A percentile compares a stretch with the other conserved stretches of the same genome.
Evolutionary conservation across 1,140 invertebrate genomes (phyloP).

Genomic region (Pogonus chalceus): DNA sequence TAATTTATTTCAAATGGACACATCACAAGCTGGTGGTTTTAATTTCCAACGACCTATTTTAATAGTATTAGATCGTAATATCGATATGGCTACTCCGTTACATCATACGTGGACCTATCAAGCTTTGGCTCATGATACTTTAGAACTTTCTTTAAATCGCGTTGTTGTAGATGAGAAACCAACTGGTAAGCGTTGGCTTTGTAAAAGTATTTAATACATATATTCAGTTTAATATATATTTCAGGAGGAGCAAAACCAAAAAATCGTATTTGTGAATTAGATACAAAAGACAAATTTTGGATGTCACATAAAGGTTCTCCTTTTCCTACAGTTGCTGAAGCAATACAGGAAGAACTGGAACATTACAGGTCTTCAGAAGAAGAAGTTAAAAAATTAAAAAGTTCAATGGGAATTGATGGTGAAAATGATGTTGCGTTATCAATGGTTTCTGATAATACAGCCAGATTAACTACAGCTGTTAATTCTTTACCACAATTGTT

Average conservation of each 20-base stretch:
- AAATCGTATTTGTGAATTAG: conserved; percentile 84
- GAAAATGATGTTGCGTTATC: conserved; percentile 65
- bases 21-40: conserved; percentile 59
- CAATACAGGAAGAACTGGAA: conserved; percentile 96
- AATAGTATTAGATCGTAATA: conserved; percentile 86
- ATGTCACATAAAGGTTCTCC: conserved; percentile 87
- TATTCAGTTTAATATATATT: too few relatives aligned
- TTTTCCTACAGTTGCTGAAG: conserved; percentile 94
- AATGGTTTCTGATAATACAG: conserved; percentile 89
- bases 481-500: conserved; percentile 91
- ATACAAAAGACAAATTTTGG: conserved; percentile 87
- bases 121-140: conserved; percentile 89
- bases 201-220: too few relatives aligned
- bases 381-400: conserved; percentile 91
- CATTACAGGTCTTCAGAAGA: conserved; percentile 88
- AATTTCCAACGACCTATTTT: conserved; percentile 90
- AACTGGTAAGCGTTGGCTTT: conserved; percentile 25
- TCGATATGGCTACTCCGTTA: conserved; percentile 94
- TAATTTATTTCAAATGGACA: conserved; percentile 86
- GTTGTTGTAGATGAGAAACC: conserved; percentile 67
- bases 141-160: conserved; percentile 83
- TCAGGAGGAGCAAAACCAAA: conserved; percentile 57
- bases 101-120: conserved; percentile 99
- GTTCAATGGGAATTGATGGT: conserved; percentile 78
- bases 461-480: conserved; percentile 86